Evolutionary conservation across 1,140 invertebrate genomes (phyloP).

Genomic region (Meloidogyne chitwoodi): DNA sequence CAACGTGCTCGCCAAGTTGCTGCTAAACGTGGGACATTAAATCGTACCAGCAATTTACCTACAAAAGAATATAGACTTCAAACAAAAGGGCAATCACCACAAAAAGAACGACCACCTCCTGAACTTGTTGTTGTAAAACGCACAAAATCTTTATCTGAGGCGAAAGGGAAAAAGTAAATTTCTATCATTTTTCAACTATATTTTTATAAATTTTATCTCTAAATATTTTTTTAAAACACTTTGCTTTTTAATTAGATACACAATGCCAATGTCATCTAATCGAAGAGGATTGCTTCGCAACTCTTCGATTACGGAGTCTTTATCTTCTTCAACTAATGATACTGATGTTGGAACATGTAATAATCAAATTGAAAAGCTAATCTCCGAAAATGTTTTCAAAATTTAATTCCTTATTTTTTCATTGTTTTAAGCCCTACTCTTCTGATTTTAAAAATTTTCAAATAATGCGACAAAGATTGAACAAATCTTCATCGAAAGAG

Average conservation of each 20-base stretch:
- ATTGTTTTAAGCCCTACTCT: background rate
- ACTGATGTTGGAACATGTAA: background rate
- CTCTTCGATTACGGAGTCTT: background rate
- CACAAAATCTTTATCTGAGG: background rate
- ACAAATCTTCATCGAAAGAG: background rate
- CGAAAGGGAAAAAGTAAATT: background rate
- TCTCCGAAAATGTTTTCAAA: conserved; percentile 4
- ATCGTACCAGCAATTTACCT: conserved; percentile 17
- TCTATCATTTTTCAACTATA: background rate
- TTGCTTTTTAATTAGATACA: background rate
- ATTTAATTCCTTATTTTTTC: background rate
- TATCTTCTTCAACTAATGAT: background rate
- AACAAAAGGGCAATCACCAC: background rate
- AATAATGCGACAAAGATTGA: background rate
- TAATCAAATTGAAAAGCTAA: conserved; percentile 5
- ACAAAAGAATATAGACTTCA: conserved; percentile 22
- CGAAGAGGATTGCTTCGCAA: background rate
- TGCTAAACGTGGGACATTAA: conserved; percentile 33
- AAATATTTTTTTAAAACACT: background rate
- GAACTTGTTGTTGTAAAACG: conserved; percentile 21
- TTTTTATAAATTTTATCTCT: too few species aligned
- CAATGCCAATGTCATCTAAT: background rate
- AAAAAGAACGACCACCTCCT: background rate
- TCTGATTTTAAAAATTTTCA: background rate
- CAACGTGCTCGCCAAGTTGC: conserved; percentile 25